These are phyloP conservation scores for Epizoanthus illoricatus DNA, from an alignment of 92 coral and sea anemone genomes.

Conservation along the genomic window DNA sequence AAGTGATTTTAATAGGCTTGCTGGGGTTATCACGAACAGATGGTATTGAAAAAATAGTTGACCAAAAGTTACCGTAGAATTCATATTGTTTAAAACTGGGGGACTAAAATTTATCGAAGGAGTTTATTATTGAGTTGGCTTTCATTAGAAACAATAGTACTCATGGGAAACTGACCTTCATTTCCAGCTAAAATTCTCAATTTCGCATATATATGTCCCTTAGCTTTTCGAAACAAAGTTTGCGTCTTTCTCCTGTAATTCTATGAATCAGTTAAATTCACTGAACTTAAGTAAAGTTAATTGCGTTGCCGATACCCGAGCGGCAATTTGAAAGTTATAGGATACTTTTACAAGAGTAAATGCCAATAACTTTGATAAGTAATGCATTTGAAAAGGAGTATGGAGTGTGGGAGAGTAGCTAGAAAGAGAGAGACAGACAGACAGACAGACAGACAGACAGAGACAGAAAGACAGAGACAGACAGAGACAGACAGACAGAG, in stretches of 20 bases:
- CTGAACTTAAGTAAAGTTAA: too few species aligned
- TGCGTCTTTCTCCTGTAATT: background rate
- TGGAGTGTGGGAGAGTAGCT: too few species aligned
- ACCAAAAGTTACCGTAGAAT: background rate
- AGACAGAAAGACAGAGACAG: too few species aligned
- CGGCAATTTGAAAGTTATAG: too few species aligned
- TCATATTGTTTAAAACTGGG: background rate
- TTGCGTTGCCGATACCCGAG: too few species aligned
- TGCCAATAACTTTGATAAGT: too few species aligned
- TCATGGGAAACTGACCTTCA: background rate
- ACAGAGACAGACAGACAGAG: background rate
- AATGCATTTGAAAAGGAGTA: too few species aligned
- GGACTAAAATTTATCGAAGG: background rate
- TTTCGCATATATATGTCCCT: background rate
- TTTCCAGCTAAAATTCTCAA: background rate
- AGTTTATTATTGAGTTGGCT: background rate
- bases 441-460: too few species aligned
- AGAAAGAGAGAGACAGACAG: too few species aligned
- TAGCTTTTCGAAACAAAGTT: background rate
- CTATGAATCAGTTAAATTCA: background rate
- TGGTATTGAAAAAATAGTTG: background rate
- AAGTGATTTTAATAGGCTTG: conserved; percentile 29
- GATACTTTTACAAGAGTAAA: too few species aligned
- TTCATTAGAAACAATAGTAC: background rate
- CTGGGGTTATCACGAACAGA: conserved; percentile 14